Conservation (phyloP, 2,888 invertebrate genomes). For the Apoderus coryli region DNA sequence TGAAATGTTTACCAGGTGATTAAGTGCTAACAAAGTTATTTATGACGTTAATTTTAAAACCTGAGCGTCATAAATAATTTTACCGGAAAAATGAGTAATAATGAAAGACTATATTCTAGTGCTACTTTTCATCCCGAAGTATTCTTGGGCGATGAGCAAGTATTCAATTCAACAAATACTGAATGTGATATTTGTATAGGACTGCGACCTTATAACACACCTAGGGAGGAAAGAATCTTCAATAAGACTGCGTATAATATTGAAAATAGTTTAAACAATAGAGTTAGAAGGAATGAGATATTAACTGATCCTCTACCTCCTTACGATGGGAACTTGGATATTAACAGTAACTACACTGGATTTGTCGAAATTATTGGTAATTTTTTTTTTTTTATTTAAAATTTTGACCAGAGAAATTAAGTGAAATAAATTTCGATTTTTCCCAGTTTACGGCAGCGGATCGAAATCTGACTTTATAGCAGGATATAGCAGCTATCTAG, state of each 20-base stretch:
- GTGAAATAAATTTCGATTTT: constrained; percentile 1
- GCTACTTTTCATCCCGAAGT: constrained; percentile 49
- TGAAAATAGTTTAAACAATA: constrained; percentile 21
- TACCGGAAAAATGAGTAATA: too few species aligned
- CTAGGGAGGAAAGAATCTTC: constrained; percentile 22
- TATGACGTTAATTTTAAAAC: constrained; percentile 6
- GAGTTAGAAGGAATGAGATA: constrained; percentile 25
- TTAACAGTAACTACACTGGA: constrained; percentile 68
- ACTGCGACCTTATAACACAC: constrained; percentile 31
- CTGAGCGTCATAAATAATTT: constrained; percentile 5
- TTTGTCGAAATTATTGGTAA: constrained; percentile 72
- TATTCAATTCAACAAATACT: constrained; percentile 26
- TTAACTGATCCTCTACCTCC: constrained; percentile 33
- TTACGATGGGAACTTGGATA: constrained; percentile 60
- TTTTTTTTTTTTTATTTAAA: constrained; percentile 20
- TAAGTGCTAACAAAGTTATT: neutral
- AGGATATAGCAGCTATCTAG: constrained; percentile 63
- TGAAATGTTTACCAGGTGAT: constrained; percentile 65
- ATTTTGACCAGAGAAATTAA: neutral
- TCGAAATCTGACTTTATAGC: constrained; percentile 34
- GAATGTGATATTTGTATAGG: constrained; percentile 38
- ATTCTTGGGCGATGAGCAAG: constrained; percentile 55
- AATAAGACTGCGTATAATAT: constrained; percentile 17
- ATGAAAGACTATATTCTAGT: constrained; percentile 29
- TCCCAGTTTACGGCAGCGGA: constrained; percentile 35